Conservation (phyloP, 2,113 vertebrate genomes). For the Anolis sagrei region DNA sequence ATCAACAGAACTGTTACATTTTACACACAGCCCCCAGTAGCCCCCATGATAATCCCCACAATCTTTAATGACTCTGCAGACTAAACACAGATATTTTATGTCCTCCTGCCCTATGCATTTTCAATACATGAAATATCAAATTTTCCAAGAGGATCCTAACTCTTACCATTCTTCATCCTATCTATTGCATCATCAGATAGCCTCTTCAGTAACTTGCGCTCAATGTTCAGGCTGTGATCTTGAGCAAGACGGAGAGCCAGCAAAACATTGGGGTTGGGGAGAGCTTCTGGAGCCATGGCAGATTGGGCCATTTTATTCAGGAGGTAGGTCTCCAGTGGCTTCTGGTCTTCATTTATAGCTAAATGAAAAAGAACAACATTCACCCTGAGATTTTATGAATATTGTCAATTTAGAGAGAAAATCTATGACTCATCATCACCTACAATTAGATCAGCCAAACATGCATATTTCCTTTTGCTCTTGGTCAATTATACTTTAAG, state of each 20-base stretch:
- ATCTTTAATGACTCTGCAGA: too few species aligned
- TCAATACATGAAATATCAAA: background rate
- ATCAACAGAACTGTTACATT: too few species aligned
- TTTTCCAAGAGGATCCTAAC: background rate
- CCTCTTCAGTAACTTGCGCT: background rate
- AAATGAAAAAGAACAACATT: background rate
- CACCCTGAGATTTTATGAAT: background rate
- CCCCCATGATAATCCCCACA: too few species aligned
- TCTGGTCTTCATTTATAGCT: background rate
- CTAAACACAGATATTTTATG: too few species aligned
- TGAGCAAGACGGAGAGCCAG: background rate
- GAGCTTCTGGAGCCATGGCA: accelerated
- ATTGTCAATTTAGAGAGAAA: too few species aligned
- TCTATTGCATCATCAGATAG: background rate
- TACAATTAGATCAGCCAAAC: background rate
- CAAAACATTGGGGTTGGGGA: background rate
- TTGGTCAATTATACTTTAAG: background rate
- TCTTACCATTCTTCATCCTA: background rate
- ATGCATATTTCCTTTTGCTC: background rate
- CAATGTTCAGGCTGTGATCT: background rate
- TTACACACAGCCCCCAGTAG: too few species aligned
- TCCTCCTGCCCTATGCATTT: background rate
- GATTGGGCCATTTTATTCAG: background rate
- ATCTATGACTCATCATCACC: too few species aligned
- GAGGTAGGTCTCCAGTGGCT: background rate